Evolutionary conservation across 2,113 vertebrate species (phyloP).

Genomic region (Cryptotis parvus): DNA sequence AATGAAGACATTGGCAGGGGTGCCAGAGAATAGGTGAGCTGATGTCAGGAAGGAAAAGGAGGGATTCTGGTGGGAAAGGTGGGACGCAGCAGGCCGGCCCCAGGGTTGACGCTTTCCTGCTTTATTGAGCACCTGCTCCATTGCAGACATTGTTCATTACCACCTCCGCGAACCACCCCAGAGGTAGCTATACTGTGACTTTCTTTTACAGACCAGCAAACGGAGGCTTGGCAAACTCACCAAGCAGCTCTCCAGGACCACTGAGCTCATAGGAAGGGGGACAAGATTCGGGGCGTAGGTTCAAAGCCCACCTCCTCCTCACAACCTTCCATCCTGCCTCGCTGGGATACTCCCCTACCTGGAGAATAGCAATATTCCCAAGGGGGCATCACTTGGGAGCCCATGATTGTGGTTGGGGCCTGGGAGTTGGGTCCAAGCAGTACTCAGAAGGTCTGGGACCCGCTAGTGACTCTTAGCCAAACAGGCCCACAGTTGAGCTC

Average conservation of each 20-base stretch:
- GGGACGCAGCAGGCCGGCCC: too few relatives aligned
- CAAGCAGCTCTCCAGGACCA: neutral
- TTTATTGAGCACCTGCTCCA: neutral
- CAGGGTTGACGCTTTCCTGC: accelerated
- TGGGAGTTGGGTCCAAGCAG: too few relatives aligned
- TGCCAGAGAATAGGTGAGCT: too few relatives aligned
- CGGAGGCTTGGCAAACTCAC: neutral
- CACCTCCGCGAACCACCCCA: neutral
- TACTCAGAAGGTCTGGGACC: too few relatives aligned
- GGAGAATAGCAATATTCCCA: too few relatives aligned
- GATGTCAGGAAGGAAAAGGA: neutral
- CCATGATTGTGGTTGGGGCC: too few relatives aligned
- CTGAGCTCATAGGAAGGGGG: neutral
- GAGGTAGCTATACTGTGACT: neutral
- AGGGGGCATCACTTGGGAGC: too few relatives aligned
- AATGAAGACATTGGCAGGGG: constrained; percentile 58
- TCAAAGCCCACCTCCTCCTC: neutral
- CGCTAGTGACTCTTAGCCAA: too few relatives aligned
- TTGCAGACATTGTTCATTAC: accelerated
- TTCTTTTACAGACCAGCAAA: neutral
- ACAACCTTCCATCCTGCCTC: too few relatives aligned
- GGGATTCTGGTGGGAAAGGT: neutral
- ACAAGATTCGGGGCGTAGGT: neutral
- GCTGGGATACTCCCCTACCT: too few relatives aligned
- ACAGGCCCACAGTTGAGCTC: too few relatives aligned